Evolutionary conservation across 2,888 invertebrate genomes (phyloP), one percentile per base, ranked within the genome.

Genomic region (Eurytoma adleriae): DNA sequence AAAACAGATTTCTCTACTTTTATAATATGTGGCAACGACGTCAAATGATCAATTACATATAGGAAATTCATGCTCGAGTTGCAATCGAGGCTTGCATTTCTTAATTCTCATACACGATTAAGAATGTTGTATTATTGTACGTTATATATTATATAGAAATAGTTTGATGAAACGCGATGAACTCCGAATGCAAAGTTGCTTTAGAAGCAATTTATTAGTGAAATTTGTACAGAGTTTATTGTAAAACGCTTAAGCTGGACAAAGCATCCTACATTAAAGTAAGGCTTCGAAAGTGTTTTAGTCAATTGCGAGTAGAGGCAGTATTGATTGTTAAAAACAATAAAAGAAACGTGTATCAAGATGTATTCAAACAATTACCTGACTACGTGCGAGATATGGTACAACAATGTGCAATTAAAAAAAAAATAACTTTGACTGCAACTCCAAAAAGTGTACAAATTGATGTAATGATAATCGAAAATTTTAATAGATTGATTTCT

Each of bases 111-210:
- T 81, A 81, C 56, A 71, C 48, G 30, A 82, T 80, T 79, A 79
- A 85, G 83, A 86, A 85, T 86, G 85, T 85, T 86, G 84, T 86
- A 86, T 86, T 87, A 86, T 86, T 86, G 86, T 85, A 85, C 85
- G 84, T 86, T 87, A 86, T 85, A 84, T 84, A 86, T 82, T 83
- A 84, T 78, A 82, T 83, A 82, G 79, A 81, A 80, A 80, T 83
- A 80, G 74, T 81, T 82, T 84, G 85, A 84, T 86, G 83, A 86
- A 86, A 86, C 83, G 85, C 85, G 85, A 86, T 87, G 85, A 85
- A 84, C 84, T 86, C 87, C 87, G 88, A 87, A 88, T 89, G 88
- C 86, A 88, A 88, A 84, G 85, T 88, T 88, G 86, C 86, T 88
- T 88, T 86, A 83, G 84, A 85, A 82, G 76, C 83, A 83, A 62